Evolutionary conservation across 1,140 invertebrate species (phyloP).

Genomic region (Amyelois transitella): DNA sequence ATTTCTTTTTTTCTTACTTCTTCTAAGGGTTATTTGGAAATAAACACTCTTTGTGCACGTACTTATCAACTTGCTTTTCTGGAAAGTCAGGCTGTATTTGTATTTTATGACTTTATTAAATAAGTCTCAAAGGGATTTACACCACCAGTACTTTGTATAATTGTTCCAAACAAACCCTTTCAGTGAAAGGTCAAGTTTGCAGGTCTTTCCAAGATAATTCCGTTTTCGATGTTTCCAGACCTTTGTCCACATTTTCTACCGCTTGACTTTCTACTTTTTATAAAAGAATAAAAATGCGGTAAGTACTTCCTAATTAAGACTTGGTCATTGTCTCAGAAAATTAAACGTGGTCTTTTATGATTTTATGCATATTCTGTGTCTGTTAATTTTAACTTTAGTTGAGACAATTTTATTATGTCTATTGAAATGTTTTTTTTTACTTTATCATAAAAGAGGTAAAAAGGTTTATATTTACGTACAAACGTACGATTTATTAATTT

Average conservation of each 20-base stretch:
- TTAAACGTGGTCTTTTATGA: not conserved
- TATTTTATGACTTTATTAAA: not conserved
- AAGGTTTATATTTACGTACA: no score
- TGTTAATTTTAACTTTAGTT: no score
- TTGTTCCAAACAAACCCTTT: not conserved
- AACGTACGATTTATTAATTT: no score
- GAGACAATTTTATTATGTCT: no score
- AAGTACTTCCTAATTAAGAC: not conserved
- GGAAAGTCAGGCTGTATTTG: not conserved
- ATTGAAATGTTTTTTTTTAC: no score
- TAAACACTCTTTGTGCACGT: no score
- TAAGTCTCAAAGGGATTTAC: not conserved
- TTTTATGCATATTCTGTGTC: no score
- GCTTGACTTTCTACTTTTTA: not conserved
- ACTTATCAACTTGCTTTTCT: not conserved
- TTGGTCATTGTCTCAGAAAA: not conserved
- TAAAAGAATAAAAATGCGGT: not conserved
- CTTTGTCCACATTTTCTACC: not conserved
- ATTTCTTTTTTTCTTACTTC: no score
- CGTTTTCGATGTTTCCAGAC: not conserved
- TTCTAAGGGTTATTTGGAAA: no score
- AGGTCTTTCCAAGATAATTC: not conserved
- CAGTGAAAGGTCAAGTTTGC: not conserved
- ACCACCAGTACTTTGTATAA: not conserved
- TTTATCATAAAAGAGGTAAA: no score